Evolutionary conservation across 1,140 invertebrate genomes (phyloP), one percentile per base, ranked within the genome.

Genomic region (Psilanteris sp.): DNA sequence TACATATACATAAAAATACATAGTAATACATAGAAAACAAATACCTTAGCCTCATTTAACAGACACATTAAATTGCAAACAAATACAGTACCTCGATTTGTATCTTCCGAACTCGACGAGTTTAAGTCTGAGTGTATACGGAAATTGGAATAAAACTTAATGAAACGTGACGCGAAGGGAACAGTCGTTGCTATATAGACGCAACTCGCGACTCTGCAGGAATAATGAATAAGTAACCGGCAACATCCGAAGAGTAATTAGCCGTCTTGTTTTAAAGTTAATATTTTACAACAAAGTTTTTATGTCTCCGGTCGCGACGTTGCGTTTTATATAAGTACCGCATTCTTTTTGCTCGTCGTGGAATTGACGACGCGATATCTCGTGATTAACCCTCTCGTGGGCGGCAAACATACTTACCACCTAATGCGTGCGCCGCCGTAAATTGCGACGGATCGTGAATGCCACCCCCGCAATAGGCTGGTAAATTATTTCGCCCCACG

Each of bases 341-440:
- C 50, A 41, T 27, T 64, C 59, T 59, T 64, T 72, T 66, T 66
- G 50, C 52, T 32, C 44, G 22, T 14, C 0, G 20, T 57, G 26
- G 67, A 74, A 74, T 61, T 74, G 72, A 68, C 70, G 43, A 70
- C 52, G 64, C 61, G 70, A 66, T 68, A 62, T 48, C 72, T 70
- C 55, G 59, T 76, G 64, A 76, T 68, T 68, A 76, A 76, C 64
- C 72, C 57, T 70, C 50, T 70, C 57, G 72, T 70, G 57, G 72
- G 72, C 72, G 72, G 64, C 57, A 59, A 59, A 64, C 48, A 64
- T 68, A 76, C 64, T 76, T 76, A 76, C 57, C 72, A 70, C 73
- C 73, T 76, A 70, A 76, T 76, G 66, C 48, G 64, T 59, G 31
- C 64, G 50, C 57, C 57, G 64, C 64, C 64, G 73, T 76, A 76